Base-by-base conservation (phyloP, 2,888 invertebrate species). In the Tubulanus polymorphus region DNA sequence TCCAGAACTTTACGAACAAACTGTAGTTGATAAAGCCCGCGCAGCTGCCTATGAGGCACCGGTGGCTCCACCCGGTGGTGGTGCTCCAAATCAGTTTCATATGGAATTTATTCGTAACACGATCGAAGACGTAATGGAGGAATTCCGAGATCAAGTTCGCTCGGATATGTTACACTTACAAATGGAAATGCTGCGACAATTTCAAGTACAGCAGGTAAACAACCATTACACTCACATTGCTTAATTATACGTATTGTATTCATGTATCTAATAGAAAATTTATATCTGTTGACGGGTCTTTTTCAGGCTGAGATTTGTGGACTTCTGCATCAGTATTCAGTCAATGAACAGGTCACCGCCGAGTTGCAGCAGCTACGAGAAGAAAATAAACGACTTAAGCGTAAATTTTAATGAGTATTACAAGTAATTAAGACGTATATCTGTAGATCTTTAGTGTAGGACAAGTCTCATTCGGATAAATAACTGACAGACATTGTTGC, bases 91-190 rank as follows among this genome's bases (percentile, higher is more conserved):
- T 35, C 27, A 55, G 8, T 70, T 69, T 56, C 73, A 70, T 51
- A 60, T 67, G 35, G 67, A 76, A 57, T 65, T 76, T 48, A 58
- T 74, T 30, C 60, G 69, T 48, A 67, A 64, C 48, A 46, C 63
- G 32, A 60, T 76, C 23, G 58, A 63, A 29, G 74, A 76, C 18
- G 69, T 68, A 15, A 49, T 74, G 53, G 74, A 74, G 27, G 75
- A 74, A 15, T 63, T 72, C 48, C 57, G 64, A 10, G 72, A 74
- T 50, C 63, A 70, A 30, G 60, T 73, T 46, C 69, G 71, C 41
- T 59, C 54, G 3, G 71, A 74, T 48, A 62, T 73, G 32, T 64
- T 68, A 18, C 64, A 66, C 54, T 53, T 75, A 48, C 74, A 75
- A 51, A 63, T 69, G 37, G 71, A 73, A 46, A 69, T 75, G 69